phyloP scores from a whole-genome alignment of 2,797 vertebrate species.

The Rhynchotus rufescens region DNA sequence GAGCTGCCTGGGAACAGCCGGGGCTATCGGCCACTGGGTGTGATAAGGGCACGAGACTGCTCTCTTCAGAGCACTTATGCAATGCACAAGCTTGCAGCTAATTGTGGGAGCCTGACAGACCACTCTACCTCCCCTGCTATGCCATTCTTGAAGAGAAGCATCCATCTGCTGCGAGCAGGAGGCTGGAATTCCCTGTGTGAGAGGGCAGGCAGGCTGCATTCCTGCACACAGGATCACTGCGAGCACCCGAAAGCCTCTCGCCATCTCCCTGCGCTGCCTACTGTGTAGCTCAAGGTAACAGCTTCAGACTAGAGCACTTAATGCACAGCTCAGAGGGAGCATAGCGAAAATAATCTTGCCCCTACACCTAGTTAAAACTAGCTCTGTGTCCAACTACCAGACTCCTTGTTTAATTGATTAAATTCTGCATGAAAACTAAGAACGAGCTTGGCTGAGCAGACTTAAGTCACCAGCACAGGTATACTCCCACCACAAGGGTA shows the following conservation, averaged over 20 bases:
- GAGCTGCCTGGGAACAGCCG: not conserved
- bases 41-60: rapidly evolving
- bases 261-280: rapidly evolving
- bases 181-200: not conserved
- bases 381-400: not conserved
- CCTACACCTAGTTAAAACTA: not conserved
- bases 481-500: not conserved
- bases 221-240: not conserved
- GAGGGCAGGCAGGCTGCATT: not conserved
- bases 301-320: not conserved
- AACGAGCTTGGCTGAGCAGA: not conserved
- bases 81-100: rapidly evolving
- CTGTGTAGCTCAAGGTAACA: not conserved
- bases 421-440: not conserved
- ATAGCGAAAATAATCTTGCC: not conserved
- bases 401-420: not conserved
- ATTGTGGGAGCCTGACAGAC: not conserved
- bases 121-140: not conserved
- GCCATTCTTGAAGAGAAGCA: not conserved
- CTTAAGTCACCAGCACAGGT: not conserved
- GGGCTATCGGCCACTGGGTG: rapidly evolving
- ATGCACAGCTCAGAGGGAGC: not conserved
- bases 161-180: not conserved
- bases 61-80: not conserved
- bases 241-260: not conserved